These are phyloP conservation scores for Entelurus aequoreus DNA, from an alignment of 2,113 vertebrate genomes.

Conservation along the genomic window DNA sequence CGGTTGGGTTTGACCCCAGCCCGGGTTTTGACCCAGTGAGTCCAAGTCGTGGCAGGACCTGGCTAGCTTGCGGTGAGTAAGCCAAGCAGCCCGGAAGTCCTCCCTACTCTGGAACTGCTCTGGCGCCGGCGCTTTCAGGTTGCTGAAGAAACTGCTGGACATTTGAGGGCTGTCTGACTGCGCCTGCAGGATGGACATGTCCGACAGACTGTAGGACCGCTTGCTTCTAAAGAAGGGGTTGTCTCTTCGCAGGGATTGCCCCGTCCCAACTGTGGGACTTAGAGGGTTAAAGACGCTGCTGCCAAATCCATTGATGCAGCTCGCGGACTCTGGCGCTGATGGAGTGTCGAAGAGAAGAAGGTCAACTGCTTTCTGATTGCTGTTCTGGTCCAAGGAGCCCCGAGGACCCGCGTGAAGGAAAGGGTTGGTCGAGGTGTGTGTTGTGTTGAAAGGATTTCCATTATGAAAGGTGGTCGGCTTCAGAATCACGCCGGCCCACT, in stretches of 20 bases:
- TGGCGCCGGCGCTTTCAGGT: conserved; percentile 85
- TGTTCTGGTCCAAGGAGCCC: conserved; percentile 51
- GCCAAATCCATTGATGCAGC: conserved; percentile 65
- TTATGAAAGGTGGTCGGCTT: conserved; percentile 66
- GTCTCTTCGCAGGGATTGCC: conserved; percentile 71
- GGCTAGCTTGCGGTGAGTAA: conserved; percentile 91
- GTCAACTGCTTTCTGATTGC: conserved; percentile 69
- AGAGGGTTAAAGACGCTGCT: conserved; percentile 69
- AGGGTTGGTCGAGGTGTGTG: conserved; percentile 80
- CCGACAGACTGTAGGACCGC: conserved; percentile 92
- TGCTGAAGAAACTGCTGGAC: conserved; percentile 72
- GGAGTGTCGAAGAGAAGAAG: conserved; percentile 79
- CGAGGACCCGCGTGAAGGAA: conserved; percentile 78
- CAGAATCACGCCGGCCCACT: conserved; percentile 67
- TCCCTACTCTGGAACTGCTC: conserved; percentile 95
- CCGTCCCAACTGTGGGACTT: conserved; percentile 35
- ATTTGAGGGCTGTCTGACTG: conserved; percentile 63
- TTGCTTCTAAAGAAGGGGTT: conserved; percentile 95
- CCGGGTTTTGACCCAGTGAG: conserved; percentile 87
- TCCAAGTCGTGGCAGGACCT: conserved; percentile 94
- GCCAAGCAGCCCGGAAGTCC: conserved; percentile 90
- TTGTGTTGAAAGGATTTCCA: conserved; percentile 82
- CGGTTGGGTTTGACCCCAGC: conserved; percentile 95
- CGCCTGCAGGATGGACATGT: conserved; percentile 87
- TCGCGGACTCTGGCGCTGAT: conserved; percentile 52